These are phyloP conservation scores for Gavialis gangeticus DNA, from an alignment of 2,113 vertebrate genomes.

Conservation along the genomic window DNA sequence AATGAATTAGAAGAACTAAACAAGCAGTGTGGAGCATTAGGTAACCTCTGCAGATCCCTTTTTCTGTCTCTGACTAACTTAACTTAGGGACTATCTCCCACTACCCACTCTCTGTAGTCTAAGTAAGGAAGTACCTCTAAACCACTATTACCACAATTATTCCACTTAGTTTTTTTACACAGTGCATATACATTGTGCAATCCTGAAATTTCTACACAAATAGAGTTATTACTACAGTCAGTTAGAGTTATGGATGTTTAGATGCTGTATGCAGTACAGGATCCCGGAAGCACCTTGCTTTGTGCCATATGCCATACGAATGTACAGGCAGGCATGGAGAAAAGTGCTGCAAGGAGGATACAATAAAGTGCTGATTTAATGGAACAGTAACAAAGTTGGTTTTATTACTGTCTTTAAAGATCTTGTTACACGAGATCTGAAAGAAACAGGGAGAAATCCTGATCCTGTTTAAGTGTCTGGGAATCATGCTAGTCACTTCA, in stretches of 20 bases:
- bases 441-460: neutral
- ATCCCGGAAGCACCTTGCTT: fast-evolving
- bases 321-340: neutral
- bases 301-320: fast-evolving
- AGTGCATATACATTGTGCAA: neutral
- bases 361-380: too few relatives aligned
- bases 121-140: too few relatives aligned
- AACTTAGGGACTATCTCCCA: too few relatives aligned
- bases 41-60: too few relatives aligned
- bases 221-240: neutral
- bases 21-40: too few relatives aligned
- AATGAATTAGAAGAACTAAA: too few relatives aligned
- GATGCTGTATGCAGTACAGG: neutral
- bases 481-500: neutral
- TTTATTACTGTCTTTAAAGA: too few relatives aligned
- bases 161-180: neutral
- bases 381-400: too few relatives aligned
- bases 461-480: neutral
- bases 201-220: neutral
- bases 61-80: too few relatives aligned
- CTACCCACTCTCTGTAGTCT: too few relatives aligned
- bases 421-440: neutral
- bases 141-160: neutral
- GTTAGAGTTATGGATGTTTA: neutral
- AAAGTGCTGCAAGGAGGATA: too few relatives aligned